Evolutionary conservation across 2,113 vertebrate genomes (phyloP), one percentile per base, ranked within the genome.

Genomic region (Pluvianellus socialis): DNA sequence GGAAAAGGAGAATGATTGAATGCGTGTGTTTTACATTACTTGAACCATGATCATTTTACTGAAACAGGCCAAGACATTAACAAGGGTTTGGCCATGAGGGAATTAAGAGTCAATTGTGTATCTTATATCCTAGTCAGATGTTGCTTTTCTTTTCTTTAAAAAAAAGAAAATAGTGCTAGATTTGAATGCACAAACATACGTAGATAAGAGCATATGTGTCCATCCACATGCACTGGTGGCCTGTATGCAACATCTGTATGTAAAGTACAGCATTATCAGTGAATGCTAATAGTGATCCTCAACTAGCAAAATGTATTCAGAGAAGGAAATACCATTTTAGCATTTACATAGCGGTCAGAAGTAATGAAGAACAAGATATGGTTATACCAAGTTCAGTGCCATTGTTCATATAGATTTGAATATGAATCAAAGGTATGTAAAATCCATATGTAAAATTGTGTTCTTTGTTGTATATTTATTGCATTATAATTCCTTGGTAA

Each of bases 61-160:
- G 97, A 98, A 97, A 96, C 96, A 97, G 97, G 97, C 96, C 97
- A 97, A 98, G 97, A 97, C 95, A 98, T 97, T 98, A 98, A 97
- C 96, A 97, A 96, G 90, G 93, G 94, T 97, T 98, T 98, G 94
- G 80, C 92, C 98, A 85, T 53, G 52, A 95, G 97, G 95, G 96
- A 98, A 96, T 98, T 97, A 94, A 96, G 95, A 97, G 85, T 96
- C 96, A 95, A 94, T 88, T 38, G 14, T 96, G 90, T 92, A 88
- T 90, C 95, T 96, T 95, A 81, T 71, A 96, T 95, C 93, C 94
- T 77, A 94, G 97, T 96, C 84, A 96, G 79, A 95, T 59, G 2
- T 88, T 97, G 88, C 79, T 96, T 93, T 97, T 4, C 33, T 84
- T 66, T 80, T 62, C 44, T 52, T 62, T 14, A 56, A 82, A 53